Conservation (phyloP, 2,113 vertebrate genomes). For the Phocoena phocoena region DNA sequence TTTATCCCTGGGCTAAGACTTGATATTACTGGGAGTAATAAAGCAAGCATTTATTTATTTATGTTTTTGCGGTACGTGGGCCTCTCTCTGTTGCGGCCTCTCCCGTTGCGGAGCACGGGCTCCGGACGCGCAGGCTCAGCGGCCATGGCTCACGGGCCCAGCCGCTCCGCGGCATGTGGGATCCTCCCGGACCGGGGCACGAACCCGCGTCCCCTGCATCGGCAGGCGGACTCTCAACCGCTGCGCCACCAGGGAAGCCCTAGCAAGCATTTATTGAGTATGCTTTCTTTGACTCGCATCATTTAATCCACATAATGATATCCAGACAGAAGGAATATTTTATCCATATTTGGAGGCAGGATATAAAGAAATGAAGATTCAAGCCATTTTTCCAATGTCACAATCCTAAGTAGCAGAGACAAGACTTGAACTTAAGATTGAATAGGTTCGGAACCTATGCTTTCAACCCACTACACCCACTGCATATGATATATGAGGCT, state of each 20-base stretch:
- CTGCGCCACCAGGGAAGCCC: too few relatives aligned
- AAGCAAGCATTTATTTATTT: not conserved
- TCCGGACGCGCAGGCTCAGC: too few relatives aligned
- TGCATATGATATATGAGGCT: accelerated
- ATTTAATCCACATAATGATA: not conserved
- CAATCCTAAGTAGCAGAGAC: not conserved
- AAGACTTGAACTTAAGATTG: not conserved
- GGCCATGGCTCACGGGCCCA: too few relatives aligned
- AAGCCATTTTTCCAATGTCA: not conserved
- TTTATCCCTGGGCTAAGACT: not conserved
- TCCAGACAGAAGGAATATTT: not conserved
- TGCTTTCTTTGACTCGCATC: not conserved
- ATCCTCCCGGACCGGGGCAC: accelerated
- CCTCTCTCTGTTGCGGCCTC: too few relatives aligned
- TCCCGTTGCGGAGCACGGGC: too few relatives aligned
- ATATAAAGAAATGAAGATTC: not conserved
- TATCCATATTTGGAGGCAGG: not conserved
- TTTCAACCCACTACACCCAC: not conserved
- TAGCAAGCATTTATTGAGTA: not conserved
- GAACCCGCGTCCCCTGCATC: too few relatives aligned
- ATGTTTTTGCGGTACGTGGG: too few relatives aligned
- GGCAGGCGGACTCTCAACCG: too few relatives aligned
- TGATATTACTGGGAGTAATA: not conserved
- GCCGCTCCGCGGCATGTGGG: too few relatives aligned
- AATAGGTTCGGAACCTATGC: not conserved